Evolutionary conservation across 2,113 vertebrate genomes (phyloP).

Genomic region (Phylloscopus trochiloides): DNA sequence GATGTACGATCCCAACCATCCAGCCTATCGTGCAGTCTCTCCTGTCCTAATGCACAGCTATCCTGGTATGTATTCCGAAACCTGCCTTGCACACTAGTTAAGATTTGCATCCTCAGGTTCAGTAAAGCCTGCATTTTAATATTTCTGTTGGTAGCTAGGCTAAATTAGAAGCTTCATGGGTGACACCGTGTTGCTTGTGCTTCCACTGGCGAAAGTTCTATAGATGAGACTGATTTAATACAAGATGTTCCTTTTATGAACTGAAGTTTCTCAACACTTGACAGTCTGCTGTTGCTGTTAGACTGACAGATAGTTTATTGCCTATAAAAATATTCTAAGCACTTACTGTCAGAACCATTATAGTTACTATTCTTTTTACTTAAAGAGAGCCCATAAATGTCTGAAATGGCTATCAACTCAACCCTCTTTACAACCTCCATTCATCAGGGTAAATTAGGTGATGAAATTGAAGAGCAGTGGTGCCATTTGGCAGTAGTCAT

Average conservation of each 20-base stretch:
- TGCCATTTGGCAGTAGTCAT: neutral
- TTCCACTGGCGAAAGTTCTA: conserved; percentile 12
- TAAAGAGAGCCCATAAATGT: conserved; percentile 67
- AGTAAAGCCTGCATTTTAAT: neutral
- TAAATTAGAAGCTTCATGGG: conserved; percentile 5
- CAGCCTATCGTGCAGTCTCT: conserved; percentile 90
- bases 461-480: conserved; percentile 36
- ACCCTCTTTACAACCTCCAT: conserved; percentile 64
- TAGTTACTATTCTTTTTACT: conserved; percentile 72
- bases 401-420: conserved; percentile 66
- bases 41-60: conserved; percentile 95
- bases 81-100: neutral
- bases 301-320: conserved; percentile 71
- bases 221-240: conserved; percentile 52
- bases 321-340: conserved; percentile 74
- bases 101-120: neutral
- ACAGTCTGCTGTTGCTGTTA: conserved; percentile 59
- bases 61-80: conserved; percentile 86
- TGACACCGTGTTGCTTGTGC: conserved; percentile 31
- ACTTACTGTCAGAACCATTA: conserved; percentile 73
- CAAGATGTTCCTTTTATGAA: conserved; percentile 57
- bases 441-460: conserved; percentile 67
- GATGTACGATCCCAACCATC: conserved; percentile 90
- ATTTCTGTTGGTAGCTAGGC: neutral
- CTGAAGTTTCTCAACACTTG: conserved; percentile 50